Base-by-base conservation (phyloP, 2,888 invertebrate genomes). In the Boloria selene region DNA sequence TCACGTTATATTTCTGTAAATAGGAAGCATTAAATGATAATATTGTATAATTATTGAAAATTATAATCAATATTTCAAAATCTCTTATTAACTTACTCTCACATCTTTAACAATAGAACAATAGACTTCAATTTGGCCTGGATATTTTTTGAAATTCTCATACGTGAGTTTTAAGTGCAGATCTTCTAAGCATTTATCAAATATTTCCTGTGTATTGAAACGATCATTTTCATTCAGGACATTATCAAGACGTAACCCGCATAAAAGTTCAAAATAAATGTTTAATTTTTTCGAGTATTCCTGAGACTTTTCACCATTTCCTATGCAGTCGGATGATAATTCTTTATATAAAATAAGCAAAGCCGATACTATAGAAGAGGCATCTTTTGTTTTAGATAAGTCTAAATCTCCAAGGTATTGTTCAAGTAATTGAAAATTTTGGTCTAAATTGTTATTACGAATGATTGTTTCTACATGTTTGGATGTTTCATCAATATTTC, bases 41-140 rank as follows among this genome's bases (percentile, higher is more conserved):
- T 16, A 17, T 7, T 13, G 31, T 38, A 16, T 53, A n/a, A n/a
- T 7, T 0, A 53, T 31, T 13, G 4, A 38, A 38, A 38, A 13
- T 4, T 17, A 17, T 10, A 44, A n/a, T 45, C 4, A 22, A 45
- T 18, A 17, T 31, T 13, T 59, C 26, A 44, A 49, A 45, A 49
- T 6, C 2, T 38, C 7, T 45, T 51, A 31, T 7, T n/a, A 52
- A 69, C 71, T 62, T 79, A 87, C 89, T 76, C 80, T 78, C 26
- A 86, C 51, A 73, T 86, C 74, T 26, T 75, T 73, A 13, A 86
- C 67, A 16, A 91, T 66, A 38, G 71, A 70, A 69, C 75, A 81
- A 70, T 89, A 91, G 0, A 85, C 85, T 73, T 87, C 84, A 69
- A 89, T 75, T 58, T 85, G 80, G 3, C 81, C 80, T 22, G 90